These are phyloP conservation scores for Trichacis sp. DNA, from an alignment of 2,888 invertebrate genomes.

Conservation along the genomic window DNA sequence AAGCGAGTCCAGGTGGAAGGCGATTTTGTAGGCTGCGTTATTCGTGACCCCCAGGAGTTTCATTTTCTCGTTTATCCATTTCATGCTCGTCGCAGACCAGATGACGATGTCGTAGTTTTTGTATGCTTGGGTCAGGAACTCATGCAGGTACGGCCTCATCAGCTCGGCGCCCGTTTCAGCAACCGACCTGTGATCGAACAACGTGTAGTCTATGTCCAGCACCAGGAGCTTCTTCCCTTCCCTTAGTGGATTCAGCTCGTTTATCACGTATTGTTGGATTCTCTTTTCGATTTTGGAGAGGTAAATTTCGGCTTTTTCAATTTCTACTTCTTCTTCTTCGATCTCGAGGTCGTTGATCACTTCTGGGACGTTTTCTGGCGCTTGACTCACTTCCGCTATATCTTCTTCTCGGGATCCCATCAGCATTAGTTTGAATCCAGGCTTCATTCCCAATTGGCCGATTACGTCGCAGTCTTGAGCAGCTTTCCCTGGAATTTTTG, in stretches of 20 bases:
- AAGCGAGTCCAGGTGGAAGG: conserved; percentile 89
- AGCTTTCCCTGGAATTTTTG: conserved; percentile 83
- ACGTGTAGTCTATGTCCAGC: conserved; percentile 94
- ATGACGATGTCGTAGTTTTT: conserved; percentile 95
- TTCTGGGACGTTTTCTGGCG: conserved; percentile 85
- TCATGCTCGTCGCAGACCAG: conserved; percentile 99
- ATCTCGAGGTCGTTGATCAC: conserved; percentile 94
- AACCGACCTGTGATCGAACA: conserved; percentile 94
- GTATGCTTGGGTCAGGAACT: conserved; percentile 89
- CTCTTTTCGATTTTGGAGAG: conserved; percentile 86
- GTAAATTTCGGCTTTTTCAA: conserved; percentile 78
- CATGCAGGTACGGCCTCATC: conserved; percentile 95
- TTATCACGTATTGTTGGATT: conserved; percentile 85
- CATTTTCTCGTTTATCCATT: conserved; percentile 99
- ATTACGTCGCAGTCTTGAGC: conserved; percentile 84
- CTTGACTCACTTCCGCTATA: conserved; percentile 84
- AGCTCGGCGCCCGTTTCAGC: conserved; percentile 90
- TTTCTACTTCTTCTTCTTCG: conserved; percentile 83
- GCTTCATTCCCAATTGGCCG: conserved; percentile 83
- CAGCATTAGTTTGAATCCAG: conserved; percentile 94
- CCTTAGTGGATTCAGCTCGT: conserved; percentile 84
- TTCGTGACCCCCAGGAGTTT: conserved; percentile 86
- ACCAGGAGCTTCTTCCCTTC: conserved; percentile 91
- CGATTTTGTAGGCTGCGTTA: conserved; percentile 89
- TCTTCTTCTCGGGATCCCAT: conserved; percentile 96